Base-by-base conservation (phyloP, 1,140 invertebrate genomes). In the Eurosta solidaginis region DNA sequence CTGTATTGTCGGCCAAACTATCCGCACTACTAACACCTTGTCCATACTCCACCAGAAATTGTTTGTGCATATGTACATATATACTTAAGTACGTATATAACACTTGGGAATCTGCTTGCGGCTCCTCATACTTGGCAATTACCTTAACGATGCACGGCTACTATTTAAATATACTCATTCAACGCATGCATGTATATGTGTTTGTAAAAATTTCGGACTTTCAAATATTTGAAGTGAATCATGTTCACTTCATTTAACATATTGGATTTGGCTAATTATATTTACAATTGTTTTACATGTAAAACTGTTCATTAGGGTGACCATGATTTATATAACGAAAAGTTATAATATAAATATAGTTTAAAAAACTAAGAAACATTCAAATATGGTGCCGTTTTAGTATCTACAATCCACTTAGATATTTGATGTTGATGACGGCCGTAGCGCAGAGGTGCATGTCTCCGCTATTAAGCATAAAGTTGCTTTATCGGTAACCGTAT, bases 261-360 rank as follows among this genome's bases (percentile, higher is more conserved):
- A 40, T 68, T 33, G 33, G 59, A 68, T 33, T 40, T 40, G 33
- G 36, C 59, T 68, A 68, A 68, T 68, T 68, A 68, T 68, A 68
- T 40, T 42, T 3, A 40, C 29, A 42, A 68, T 68, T 36, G 59
- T 68, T 33, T 42, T 68, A n/a, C n/a, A n/a, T n/a, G n/a, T n/a
- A n/a, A n/a, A n/a, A n/a, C n/a, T n/a, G n/a, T n/a, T n/a, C n/a
- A n/a, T n/a, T n/a, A n/a, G n/a, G n/a, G n/a, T n/a, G n/a, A n/a
- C n/a, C n/a, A n/a, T n/a, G n/a, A n/a, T n/a, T n/a, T n/a, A n/a
- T n/a, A n/a, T n/a, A n/a, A n/a, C n/a, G n/a, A n/a, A n/a, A n/a
- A n/a, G n/a, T n/a, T n/a, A n/a, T n/a, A n/a, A n/a, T n/a, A n/a
- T n/a, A n/a, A n/a, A n/a, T n/a, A n/a, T n/a, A n/a, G n/a, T n/a